These are phyloP conservation scores for Urocynchramus pylzowi DNA, from an alignment of 2,113 vertebrate species.

Conservation along the genomic window DNA sequence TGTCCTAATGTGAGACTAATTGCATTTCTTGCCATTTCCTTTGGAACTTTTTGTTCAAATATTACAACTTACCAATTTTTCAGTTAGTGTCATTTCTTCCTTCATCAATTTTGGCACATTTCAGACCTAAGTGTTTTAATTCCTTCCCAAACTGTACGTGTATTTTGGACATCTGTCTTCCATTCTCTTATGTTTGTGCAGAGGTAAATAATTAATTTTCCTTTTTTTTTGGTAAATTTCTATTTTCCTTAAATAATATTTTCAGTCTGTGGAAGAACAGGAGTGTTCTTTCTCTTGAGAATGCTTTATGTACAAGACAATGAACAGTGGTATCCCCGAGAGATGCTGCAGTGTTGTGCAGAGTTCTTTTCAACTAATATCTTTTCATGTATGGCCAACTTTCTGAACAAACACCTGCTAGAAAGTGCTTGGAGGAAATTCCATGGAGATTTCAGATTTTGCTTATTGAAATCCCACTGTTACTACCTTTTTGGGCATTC, in stretches of 20 bases:
- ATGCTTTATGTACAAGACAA: background rate
- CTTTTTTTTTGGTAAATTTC: background rate
- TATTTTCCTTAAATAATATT: background rate
- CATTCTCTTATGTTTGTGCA: background rate
- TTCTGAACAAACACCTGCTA: background rate
- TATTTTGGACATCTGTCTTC: background rate
- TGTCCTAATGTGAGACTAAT: background rate
- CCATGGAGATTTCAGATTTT: background rate
- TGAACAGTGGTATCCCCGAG: background rate
- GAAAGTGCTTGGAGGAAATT: background rate
- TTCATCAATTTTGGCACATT: background rate
- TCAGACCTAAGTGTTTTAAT: background rate
- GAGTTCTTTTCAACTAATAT: background rate
- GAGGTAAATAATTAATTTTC: background rate
- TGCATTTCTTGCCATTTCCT: background rate
- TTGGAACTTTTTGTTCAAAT: background rate
- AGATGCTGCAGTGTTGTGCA: background rate
- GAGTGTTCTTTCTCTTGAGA: background rate
- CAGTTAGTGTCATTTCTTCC: background rate
- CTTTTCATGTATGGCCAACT: background rate
- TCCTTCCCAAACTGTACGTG: background rate
- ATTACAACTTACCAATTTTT: background rate
- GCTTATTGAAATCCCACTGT: background rate
- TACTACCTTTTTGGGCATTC: background rate
- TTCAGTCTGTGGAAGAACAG: background rate